Conservation (phyloP, 2,888 invertebrate species). For the Palloptera scutellata region DNA sequence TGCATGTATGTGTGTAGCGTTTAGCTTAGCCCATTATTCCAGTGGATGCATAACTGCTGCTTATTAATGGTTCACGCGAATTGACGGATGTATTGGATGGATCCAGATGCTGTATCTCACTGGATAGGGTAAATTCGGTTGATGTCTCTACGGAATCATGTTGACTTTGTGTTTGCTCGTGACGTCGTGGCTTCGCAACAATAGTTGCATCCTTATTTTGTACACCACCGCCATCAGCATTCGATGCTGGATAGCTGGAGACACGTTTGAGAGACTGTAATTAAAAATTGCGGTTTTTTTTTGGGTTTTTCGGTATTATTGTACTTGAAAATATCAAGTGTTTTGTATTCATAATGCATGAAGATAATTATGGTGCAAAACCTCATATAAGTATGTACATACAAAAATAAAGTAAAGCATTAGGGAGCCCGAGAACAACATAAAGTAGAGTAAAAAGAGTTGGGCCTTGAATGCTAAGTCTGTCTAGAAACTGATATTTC, state of each 20-base stretch:
- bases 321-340: no score
- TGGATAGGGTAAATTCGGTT: constrained; percentile 58
- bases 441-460: no score
- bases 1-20: neutral
- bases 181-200: constrained; percentile 63
- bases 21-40: constrained; percentile 47
- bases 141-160: constrained; percentile 68
- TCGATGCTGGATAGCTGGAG: constrained; percentile 72
- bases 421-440: no score
- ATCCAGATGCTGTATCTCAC: constrained; percentile 52
- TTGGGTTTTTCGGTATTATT: no score
- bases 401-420: no score
- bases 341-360: no score
- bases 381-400: no score
- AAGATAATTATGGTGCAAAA: no score
- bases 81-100: constrained; percentile 62
- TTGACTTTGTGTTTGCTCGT: constrained; percentile 72
- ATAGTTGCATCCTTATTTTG: constrained; percentile 63
- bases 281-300: no score
- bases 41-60: constrained; percentile 54
- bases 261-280: constrained; percentile 71
- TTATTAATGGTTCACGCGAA: constrained; percentile 73
- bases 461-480: no score
- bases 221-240: constrained; percentile 60
- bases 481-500: no score